Conservation (phyloP, 2,113 vertebrate genomes). For the Perca fluviatilis region DNA sequence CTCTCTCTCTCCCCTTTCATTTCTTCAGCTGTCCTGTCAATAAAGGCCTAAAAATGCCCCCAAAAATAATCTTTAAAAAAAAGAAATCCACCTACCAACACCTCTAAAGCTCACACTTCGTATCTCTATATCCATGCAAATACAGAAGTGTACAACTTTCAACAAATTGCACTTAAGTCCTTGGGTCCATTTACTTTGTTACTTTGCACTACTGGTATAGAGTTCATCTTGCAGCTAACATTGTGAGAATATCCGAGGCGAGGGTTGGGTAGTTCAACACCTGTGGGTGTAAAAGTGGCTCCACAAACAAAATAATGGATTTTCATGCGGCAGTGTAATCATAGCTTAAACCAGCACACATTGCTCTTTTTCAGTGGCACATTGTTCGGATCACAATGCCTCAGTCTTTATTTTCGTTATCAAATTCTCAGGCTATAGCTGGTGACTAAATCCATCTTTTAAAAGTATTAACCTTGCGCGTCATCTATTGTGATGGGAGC, state of each 20-base stretch:
- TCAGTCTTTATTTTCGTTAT: constrained; percentile 35
- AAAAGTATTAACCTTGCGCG: neutral
- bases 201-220: neutral
- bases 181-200: neutral
- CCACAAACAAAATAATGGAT: constrained; percentile 36
- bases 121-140: neutral
- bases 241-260: neutral
- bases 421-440: constrained; percentile 12
- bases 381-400: constrained; percentile 36
- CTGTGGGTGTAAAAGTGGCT: constrained; percentile 34
- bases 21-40: too few relatives aligned
- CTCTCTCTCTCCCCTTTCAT: too few relatives aligned
- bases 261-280: constrained; percentile 3
- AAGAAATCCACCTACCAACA: neutral
- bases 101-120: neutral
- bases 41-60: too few relatives aligned
- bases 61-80: too few relatives aligned
- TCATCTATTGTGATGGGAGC: constrained; percentile 13
- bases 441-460: constrained; percentile 10
- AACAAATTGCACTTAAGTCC: neutral
- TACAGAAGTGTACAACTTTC: neutral
- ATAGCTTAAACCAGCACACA: neutral
- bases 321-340: constrained; percentile 14
- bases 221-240: neutral
- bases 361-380: constrained; percentile 34